Conservation (phyloP, 2,797 vertebrate genomes). For the Setipinna tenuifilis region DNA sequence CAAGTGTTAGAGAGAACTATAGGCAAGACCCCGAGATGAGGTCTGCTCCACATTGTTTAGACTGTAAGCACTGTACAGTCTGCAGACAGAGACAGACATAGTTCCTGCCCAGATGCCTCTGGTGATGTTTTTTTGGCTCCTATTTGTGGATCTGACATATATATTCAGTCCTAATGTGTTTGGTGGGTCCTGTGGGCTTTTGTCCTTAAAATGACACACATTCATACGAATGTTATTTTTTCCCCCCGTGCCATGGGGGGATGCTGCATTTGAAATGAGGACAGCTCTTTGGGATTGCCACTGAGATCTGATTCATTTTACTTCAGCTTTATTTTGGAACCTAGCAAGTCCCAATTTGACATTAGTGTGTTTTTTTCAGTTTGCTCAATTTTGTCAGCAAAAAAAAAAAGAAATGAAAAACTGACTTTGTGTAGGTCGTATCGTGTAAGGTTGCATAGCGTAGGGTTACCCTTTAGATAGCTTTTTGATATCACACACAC, state of each 20-base stretch:
- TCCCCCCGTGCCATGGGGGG: constrained; percentile 69
- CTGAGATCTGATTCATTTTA: constrained; percentile 42
- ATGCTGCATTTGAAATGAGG: constrained; percentile 63
- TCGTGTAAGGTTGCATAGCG: too few relatives aligned
- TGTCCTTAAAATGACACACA: constrained; percentile 67
- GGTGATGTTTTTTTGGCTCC: constrained; percentile 46
- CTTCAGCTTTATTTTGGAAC: constrained; percentile 14
- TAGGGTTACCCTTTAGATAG: constrained; percentile 1
- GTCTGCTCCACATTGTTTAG: neutral
- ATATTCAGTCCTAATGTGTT: constrained; percentile 67
- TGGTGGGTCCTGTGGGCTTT: constrained; percentile 48
- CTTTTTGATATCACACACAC: neutral
- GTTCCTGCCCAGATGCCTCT: constrained; percentile 41
- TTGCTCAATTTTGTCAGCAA: constrained; percentile 34
- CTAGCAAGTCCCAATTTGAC: constrained; percentile 31
- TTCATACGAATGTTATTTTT: constrained; percentile 66
- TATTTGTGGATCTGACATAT: constrained; percentile 62
- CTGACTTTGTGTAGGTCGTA: constrained; percentile 8
- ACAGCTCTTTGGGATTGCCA: constrained; percentile 44
- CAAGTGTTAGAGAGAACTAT: neutral
- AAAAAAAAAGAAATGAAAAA: constrained; percentile 28
- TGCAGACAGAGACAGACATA: neutral
- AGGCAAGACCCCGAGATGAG: neutral
- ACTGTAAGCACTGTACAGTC: constrained; percentile 8
- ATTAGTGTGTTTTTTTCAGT: neutral